Base-by-base conservation (phyloP, 1,140 invertebrate species). In the Periplaneta americana region DNA sequence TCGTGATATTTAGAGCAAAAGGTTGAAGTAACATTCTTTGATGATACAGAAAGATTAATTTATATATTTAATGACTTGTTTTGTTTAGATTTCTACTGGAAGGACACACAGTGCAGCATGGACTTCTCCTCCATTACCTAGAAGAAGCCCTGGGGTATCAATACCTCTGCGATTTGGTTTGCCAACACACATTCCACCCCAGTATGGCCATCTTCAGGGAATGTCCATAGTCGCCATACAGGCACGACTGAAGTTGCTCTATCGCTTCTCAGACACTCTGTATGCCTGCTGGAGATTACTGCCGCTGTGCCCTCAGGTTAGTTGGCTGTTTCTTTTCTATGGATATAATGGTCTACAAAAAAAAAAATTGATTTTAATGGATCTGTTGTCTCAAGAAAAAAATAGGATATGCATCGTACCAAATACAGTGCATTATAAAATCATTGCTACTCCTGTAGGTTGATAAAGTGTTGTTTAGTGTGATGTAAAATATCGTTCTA, bases 31-130 rank as follows among this genome's bases (percentile, higher is more conserved):
- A n/a, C n/a, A n/a, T n/a, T n/a, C n/a, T n/a, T n/a, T n/a, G n/a
- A n/a, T n/a, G n/a, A n/a, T n/a, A n/a, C n/a, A n/a, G n/a, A n/a
- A n/a, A n/a, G n/a, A n/a, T n/a, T n/a, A n/a, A n/a, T n/a, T n/a
- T 48, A 9, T 18, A 48, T 22, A 10, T 13, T 48, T 5, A 22
- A 22, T 66, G 28, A 66, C 22, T 11, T 66, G 32, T 76, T n/a
- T 35, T 76, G 10, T 76, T 48, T 83, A 90, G 90, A 91, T 92
- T 77, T 91, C 91, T 31, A 91, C 92, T 34, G 93, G 93, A 75
- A 86, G 92, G 80, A 92, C 90, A 36, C 93, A 94, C 86, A 91
- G 91, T 85, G 90, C 91, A 32, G 92, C 92, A 4, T 94, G 92
- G 92, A 92, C 92, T 32, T 89, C 92, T 3, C 88, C 90, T 0